Evolutionary conservation across 2,888 invertebrate genomes (phyloP).

Genomic region (Himalopsyche anomala): DNA sequence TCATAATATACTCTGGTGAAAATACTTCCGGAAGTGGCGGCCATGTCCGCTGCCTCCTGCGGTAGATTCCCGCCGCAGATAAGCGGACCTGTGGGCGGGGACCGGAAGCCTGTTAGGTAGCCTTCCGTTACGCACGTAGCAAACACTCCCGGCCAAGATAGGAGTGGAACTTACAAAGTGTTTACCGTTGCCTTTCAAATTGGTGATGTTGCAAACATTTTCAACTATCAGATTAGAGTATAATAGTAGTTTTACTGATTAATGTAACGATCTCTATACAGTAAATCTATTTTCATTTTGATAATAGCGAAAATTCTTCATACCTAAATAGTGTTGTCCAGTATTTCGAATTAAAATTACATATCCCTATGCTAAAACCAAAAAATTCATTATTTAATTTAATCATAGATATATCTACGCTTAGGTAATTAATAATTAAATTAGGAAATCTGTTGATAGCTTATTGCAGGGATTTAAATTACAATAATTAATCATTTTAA

Average conservation of each 20-base stretch:
- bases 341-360: no score
- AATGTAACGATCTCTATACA: not conserved
- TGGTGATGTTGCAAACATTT: slow-evolving; percentile 32
- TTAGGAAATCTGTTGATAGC: no score
- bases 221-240: slow-evolving; percentile 22
- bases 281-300: not conserved
- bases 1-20: slow-evolving; percentile 37
- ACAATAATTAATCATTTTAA: no score
- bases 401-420: no score
- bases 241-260: not conserved
- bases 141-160: slow-evolving; percentile 37
- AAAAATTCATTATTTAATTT: no score
- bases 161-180: slow-evolving; percentile 43
- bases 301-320: no score
- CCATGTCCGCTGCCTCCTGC: slow-evolving; percentile 38
- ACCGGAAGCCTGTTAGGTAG: slow-evolving; percentile 40
- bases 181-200: slow-evolving; percentile 42
- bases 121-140: slow-evolving; percentile 42
- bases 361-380: no score
- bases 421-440: no score
- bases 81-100: slow-evolving; percentile 42
- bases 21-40: slow-evolving; percentile 42
- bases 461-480: no score
- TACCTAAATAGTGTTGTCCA: no score
- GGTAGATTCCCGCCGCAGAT: slow-evolving; percentile 35